A percentile compares a stretch with the other conserved stretches of the same genome.
Evolutionary conservation across 2,113 vertebrate genomes (phyloP).

Genomic region (Trochalopteron elliotii): DNA sequence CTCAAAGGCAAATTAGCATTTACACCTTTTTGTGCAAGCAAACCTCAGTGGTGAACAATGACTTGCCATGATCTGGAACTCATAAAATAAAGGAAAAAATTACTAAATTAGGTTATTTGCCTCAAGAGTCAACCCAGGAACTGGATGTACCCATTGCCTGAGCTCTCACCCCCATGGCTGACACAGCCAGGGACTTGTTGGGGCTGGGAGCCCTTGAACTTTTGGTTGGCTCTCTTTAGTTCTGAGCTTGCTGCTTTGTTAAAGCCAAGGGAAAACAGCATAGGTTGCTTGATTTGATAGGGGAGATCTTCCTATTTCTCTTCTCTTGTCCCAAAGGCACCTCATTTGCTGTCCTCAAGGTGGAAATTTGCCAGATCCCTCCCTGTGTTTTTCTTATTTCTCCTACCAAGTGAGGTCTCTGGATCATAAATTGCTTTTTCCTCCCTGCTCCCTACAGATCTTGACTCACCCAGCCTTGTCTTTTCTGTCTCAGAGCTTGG

Average conservation of each 20-base stretch:
- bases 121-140: neutral
- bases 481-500: neutral
- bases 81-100: neutral
- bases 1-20: neutral
- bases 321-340: neutral
- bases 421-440: neutral
- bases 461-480: neutral
- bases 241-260: neutral
- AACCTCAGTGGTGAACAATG: neutral
- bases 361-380: neutral
- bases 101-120: neutral
- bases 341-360: neutral
- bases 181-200: neutral
- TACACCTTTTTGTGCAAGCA: neutral
- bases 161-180: neutral
- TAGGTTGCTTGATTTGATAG: neutral
- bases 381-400: neutral
- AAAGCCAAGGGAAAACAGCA: neutral
- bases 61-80: neutral
- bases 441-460: neutral
- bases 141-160: fast-evolving
- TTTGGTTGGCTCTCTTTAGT: neutral
- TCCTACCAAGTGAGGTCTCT: neutral
- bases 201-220: neutral
- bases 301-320: neutral